Evolutionary conservation across 2,888 invertebrate genomes (phyloP).

Genomic region (Phrixothrix hirtus): DNA sequence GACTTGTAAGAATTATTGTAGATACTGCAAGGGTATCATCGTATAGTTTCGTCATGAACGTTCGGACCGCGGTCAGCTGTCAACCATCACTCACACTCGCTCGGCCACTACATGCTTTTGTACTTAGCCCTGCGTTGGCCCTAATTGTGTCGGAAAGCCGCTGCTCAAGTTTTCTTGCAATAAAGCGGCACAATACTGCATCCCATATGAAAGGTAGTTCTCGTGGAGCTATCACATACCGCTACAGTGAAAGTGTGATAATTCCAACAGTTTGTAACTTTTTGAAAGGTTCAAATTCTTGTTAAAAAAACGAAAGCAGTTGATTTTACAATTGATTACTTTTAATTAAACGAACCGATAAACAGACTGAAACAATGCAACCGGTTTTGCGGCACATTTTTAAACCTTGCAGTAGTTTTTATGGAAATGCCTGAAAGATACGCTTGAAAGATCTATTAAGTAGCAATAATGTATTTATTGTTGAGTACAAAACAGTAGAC

Average conservation of each 20-base stretch:
- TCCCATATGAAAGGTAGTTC: slow-evolving; percentile 4
- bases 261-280: slow-evolving; percentile 35
- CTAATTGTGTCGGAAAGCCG: slow-evolving; percentile 57
- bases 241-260: slow-evolving; percentile 28
- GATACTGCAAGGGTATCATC: slow-evolving; percentile 31
- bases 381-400: neutral
- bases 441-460: too few species aligned
- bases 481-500: too few species aligned
- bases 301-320: slow-evolving; percentile 38
- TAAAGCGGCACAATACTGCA: slow-evolving; percentile 39
- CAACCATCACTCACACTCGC: slow-evolving; percentile 57
- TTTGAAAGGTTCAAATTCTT: slow-evolving; percentile 38
- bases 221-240: slow-evolving; percentile 36
- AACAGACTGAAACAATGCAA: slow-evolving; percentile 5
- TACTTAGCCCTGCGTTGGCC: slow-evolving; percentile 56
- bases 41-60: slow-evolving; percentile 42
- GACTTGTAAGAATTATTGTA: slow-evolving; percentile 16
- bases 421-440: too few species aligned
- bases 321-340: slow-evolving; percentile 36
- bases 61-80: slow-evolving; percentile 55
- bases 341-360: slow-evolving; percentile 33
- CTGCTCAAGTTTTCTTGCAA: slow-evolving; percentile 25
- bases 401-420: too few species aligned
- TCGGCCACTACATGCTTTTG: slow-evolving; percentile 57
- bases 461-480: too few species aligned